Evolutionary conservation across 2,888 invertebrate genomes (phyloP).

Genomic region (Darwinula stevensoni): DNA sequence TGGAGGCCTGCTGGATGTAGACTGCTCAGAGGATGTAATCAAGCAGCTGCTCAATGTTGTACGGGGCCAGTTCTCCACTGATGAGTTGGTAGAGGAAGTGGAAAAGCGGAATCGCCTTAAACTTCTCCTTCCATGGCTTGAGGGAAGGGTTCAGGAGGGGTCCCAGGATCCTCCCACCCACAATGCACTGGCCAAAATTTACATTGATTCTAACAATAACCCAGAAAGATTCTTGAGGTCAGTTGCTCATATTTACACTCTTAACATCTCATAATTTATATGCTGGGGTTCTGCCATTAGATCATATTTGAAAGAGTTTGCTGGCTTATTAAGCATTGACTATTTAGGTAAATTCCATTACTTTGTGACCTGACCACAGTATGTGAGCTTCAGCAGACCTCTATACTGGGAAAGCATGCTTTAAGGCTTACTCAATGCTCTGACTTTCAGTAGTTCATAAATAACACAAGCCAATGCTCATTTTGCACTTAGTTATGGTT

Average conservation of each 20-base stretch:
- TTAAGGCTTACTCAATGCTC: too few species aligned
- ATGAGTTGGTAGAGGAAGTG: constrained; percentile 90
- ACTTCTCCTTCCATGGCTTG: constrained; percentile 80
- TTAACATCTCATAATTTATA: too few species aligned
- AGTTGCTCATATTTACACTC: too few species aligned
- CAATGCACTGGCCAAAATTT: constrained; percentile 96
- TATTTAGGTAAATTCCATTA: too few species aligned
- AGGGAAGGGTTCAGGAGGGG: constrained; percentile 87
- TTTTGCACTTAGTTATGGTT: too few species aligned
- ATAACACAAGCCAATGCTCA: too few species aligned
- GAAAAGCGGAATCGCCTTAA: constrained; percentile 80
- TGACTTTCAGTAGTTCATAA: too few species aligned
- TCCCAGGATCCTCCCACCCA: constrained; percentile 92
- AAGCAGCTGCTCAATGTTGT: constrained; percentile 94
- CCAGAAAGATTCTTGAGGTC: constrained; percentile 78
- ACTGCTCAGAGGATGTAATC: constrained; percentile 95
- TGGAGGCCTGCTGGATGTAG: constrained; percentile 88
- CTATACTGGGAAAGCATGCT: too few species aligned
- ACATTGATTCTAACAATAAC: constrained; percentile 98
- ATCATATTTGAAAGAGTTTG: background rate
- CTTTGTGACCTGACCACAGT: too few species aligned
- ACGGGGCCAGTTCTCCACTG: constrained; percentile 91
- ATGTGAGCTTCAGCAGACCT: too few species aligned
- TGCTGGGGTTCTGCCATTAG: too few species aligned
- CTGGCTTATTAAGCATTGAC: background rate